Conservation (phyloP, 2,113 vertebrate species). For the Catharus fuscescens region DNA sequence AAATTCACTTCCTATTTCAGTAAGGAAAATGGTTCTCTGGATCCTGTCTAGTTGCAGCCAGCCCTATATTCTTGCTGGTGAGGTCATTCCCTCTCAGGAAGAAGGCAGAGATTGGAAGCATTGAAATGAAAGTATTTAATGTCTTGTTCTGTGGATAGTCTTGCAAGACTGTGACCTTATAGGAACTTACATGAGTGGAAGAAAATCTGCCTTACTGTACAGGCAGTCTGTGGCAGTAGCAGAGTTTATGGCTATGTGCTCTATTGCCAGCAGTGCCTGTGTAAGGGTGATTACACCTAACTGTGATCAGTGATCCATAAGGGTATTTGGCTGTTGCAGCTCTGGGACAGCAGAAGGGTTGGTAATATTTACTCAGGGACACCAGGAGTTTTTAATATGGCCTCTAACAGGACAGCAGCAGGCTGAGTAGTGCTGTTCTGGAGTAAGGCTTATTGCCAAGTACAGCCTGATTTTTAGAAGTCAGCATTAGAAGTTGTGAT, state of each 20-base stretch:
- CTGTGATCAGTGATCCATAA: background rate
- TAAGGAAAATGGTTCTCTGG: background rate
- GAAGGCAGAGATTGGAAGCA: background rate
- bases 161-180: background rate
- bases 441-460: background rate
- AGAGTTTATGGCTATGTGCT: background rate
- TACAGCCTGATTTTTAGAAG: background rate
- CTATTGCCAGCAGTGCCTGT: background rate
- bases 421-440: background rate
- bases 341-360: background rate
- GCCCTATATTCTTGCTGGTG: background rate
- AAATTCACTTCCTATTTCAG: background rate
- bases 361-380: background rate
- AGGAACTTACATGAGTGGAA: background rate
- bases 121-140: background rate
- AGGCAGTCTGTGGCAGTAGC: background rate
- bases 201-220: background rate
- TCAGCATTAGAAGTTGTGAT: background rate
- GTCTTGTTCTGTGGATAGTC: background rate
- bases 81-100: background rate
- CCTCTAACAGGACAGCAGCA: background rate
- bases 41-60: background rate
- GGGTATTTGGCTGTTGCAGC: background rate
- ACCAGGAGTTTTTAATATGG: background rate
- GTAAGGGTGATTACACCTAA: background rate